Percentiles rank a stretch among this genome's conserved stretches.
phyloP scores from a whole-genome alignment of 2,797 vertebrate species.

The Dipus sagitta region DNA sequence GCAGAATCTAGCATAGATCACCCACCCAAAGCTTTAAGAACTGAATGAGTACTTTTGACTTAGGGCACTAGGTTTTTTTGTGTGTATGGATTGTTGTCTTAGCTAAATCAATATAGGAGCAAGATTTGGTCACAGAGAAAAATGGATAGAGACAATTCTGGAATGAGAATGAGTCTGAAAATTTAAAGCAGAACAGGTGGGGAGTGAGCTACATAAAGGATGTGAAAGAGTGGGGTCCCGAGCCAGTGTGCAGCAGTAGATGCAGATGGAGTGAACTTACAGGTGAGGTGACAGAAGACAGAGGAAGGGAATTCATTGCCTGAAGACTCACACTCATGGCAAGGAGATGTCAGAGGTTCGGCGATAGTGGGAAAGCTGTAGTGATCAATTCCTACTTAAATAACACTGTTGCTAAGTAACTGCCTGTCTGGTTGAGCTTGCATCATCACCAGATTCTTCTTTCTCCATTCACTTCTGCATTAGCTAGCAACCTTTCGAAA shows the following conservation, averaged over 20 bases:
- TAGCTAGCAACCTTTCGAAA: background rate
- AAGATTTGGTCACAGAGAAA: background rate
- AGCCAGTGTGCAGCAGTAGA: background rate
- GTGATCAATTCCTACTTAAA: background rate
- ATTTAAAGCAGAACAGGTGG: background rate
- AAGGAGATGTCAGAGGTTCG: background rate
- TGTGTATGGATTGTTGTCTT: background rate
- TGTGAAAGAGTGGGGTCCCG: background rate
- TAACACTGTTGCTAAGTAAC: conserved; percentile 11
- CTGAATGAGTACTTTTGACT: background rate
- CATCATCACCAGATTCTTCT: background rate
- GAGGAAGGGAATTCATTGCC: background rate
- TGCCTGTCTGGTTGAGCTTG: background rate
- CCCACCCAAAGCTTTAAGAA: background rate
- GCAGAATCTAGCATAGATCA: background rate
- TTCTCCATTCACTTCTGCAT: conserved; percentile 31
- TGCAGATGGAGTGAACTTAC: background rate
- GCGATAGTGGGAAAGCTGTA: background rate
- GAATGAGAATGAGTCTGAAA: background rate
- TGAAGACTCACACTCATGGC: background rate
- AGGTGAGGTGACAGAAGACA: too few species aligned
- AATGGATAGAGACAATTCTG: background rate
- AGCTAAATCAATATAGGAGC: background rate
- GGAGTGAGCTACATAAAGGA: background rate
- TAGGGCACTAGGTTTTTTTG: background rate